phyloP scores from a whole-genome alignment of 1,140 invertebrate species.

The Ganaspis sp. region DNA sequence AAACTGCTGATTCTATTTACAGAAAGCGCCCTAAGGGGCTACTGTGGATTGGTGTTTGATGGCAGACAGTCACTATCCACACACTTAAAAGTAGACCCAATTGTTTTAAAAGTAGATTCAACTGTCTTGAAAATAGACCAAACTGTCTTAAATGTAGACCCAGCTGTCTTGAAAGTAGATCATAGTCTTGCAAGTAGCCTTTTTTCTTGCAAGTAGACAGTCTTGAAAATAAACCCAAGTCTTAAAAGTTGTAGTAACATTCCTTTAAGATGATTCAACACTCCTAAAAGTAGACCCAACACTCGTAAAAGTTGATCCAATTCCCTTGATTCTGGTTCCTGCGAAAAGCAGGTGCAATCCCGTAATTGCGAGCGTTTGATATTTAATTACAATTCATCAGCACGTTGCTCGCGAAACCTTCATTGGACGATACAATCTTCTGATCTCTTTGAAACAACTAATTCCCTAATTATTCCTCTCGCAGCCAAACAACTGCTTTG shows the following conservation, averaged over 20 bases:
- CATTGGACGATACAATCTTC: slow-evolving; percentile 58
- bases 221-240: too few species aligned
- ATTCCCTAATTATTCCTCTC: slow-evolving; percentile 69
- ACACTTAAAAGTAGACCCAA: background rate
- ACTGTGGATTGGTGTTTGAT: too few species aligned
- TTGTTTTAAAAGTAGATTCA: background rate
- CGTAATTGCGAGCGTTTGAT: slow-evolving; percentile 72
- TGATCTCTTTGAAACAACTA: slow-evolving; percentile 63
- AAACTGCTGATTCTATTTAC: slow-evolving; percentile 3
- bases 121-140: background rate
- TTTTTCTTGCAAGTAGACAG: too few species aligned
- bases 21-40: slow-evolving; percentile 24
- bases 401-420: slow-evolving; percentile 33
- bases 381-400: slow-evolving; percentile 71
- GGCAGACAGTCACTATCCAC: background rate
- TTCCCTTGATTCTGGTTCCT: background rate
- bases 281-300: background rate
- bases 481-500: slow-evolving; percentile 41
- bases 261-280: too few species aligned
- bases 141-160: too few species aligned
- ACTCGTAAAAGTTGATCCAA: background rate
- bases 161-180: too few species aligned
- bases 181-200: too few species aligned
- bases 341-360: slow-evolving; percentile 60
- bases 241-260: too few species aligned